A percentile compares a stretch with the other conserved stretches of the same genome.
Evolutionary conservation across 92 coral and sea anemone species (phyloP).

Genomic region (Palythoa grandiflora): DNA sequence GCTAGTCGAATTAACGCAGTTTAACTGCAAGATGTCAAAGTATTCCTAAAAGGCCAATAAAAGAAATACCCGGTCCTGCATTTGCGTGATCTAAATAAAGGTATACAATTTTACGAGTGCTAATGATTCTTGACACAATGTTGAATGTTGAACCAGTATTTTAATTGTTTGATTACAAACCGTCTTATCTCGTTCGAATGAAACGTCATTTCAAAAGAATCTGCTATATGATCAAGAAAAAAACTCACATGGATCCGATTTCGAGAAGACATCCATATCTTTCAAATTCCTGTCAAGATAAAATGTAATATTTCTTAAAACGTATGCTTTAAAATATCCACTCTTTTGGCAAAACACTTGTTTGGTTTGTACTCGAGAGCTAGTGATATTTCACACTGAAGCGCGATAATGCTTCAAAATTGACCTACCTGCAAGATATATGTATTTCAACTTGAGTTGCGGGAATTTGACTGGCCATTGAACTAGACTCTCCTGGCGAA

Average conservation of each 20-base stretch:
- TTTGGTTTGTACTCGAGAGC: neutral
- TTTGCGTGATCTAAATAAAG: too few relatives aligned
- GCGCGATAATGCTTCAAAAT: neutral
- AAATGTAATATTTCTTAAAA: neutral
- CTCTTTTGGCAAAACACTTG: neutral
- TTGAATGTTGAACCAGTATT: too few relatives aligned
- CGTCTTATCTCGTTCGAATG: too few relatives aligned
- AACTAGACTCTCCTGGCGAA: constrained; percentile 65
- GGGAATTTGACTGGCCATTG: constrained; percentile 72
- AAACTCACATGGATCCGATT: constrained; percentile 95
- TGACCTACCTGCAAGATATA: constrained; percentile 84
- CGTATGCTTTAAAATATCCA: neutral
- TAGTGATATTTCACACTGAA: neutral
- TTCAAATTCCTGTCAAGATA: constrained; percentile 74
- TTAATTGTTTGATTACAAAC: too few relatives aligned
- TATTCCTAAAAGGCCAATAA: too few relatives aligned
- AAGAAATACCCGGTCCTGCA: too few relatives aligned
- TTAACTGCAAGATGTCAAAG: too few relatives aligned
- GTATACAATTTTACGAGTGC: too few relatives aligned
- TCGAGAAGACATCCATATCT: constrained; percentile 95
- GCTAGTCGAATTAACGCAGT: too few relatives aligned
- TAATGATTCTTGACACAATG: too few relatives aligned
- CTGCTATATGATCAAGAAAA: neutral
- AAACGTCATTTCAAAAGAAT: too few relatives aligned
- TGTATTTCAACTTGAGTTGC: constrained; percentile 97